A percentile compares a stretch with the other conserved stretches of the same genome.
phyloP scores from a whole-genome alignment of 2,888 invertebrate species.

The Limnephilus rhombicus region DNA sequence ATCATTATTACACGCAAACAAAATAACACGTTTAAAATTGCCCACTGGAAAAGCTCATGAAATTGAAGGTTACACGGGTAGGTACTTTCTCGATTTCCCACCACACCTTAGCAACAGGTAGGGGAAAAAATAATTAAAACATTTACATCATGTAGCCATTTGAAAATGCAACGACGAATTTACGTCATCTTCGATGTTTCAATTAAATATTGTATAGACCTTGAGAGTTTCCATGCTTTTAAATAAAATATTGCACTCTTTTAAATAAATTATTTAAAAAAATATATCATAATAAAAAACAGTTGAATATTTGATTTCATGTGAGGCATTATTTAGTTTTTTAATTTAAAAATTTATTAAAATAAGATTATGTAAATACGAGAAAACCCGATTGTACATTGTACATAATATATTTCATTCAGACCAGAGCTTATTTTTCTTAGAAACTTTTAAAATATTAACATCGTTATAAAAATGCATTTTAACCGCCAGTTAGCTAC shows the following conservation, averaged over 20 bases:
- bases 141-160: background rate
- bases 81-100: background rate
- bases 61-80: slow-evolving; percentile 14
- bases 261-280: background rate
- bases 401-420: background rate
- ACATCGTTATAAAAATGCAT: background rate
- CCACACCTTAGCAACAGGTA: slow-evolving; percentile 36
- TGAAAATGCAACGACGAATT: background rate
- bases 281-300: background rate
- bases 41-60: background rate
- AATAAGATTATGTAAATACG: background rate
- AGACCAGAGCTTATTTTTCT: background rate
- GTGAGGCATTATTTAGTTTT: background rate
- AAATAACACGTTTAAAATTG: background rate
- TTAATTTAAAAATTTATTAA: background rate
- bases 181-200: background rate
- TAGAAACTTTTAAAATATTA: background rate
- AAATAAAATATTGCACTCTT: background rate
- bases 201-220: background rate
- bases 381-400: background rate
- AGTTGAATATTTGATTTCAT: no score
- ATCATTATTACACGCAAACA: background rate
- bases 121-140: background rate
- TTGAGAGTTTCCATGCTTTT: background rate
- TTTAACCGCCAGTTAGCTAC: background rate